phyloP scores from a whole-genome alignment of 2,797 vertebrate species.

The Atherinosoma microstoma region DNA sequence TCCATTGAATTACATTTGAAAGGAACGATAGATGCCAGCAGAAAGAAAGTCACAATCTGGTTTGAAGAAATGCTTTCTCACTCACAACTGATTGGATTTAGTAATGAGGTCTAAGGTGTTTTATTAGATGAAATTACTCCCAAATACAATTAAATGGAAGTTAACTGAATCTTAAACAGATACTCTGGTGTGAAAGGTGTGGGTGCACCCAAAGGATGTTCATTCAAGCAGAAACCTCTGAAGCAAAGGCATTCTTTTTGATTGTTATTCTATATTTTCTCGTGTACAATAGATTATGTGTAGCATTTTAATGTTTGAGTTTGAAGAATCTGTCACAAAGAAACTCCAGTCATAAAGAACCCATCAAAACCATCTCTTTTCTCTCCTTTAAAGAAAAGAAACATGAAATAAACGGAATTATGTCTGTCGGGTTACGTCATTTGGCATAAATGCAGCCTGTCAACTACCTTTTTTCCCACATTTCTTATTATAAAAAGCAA shows the following conservation, averaged over 20 bases:
- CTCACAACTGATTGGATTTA: constrained; percentile 69
- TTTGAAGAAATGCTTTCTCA: constrained; percentile 64
- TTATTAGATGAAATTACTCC: constrained; percentile 72
- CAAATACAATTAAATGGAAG: constrained; percentile 75
- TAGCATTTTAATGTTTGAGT: too few relatives aligned
- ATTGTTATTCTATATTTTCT: constrained; percentile 14
- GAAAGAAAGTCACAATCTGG: constrained; percentile 51
- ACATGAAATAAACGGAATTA: background rate
- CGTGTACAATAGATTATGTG: background rate
- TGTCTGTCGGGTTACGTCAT: constrained; percentile 17
- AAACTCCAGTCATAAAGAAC: too few relatives aligned
- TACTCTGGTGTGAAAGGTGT: constrained; percentile 38
- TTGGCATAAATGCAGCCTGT: background rate
- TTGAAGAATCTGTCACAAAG: too few relatives aligned
- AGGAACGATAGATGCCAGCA: constrained; percentile 52
- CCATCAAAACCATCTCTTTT: too few relatives aligned
- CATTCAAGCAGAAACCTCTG: constrained; percentile 41
- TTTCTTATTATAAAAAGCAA: constrained; percentile 33
- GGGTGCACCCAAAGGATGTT: constrained; percentile 34
- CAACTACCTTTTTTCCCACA: constrained; percentile 2
- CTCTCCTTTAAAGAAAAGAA: too few relatives aligned
- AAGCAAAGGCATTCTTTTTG: constrained; percentile 25
- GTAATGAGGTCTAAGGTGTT: constrained; percentile 77
- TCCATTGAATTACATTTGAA: constrained; percentile 72
- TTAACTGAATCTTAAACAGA: constrained; percentile 65